Conservation (phyloP, 2,113 vertebrate species). For the Pterocles orientalis region DNA sequence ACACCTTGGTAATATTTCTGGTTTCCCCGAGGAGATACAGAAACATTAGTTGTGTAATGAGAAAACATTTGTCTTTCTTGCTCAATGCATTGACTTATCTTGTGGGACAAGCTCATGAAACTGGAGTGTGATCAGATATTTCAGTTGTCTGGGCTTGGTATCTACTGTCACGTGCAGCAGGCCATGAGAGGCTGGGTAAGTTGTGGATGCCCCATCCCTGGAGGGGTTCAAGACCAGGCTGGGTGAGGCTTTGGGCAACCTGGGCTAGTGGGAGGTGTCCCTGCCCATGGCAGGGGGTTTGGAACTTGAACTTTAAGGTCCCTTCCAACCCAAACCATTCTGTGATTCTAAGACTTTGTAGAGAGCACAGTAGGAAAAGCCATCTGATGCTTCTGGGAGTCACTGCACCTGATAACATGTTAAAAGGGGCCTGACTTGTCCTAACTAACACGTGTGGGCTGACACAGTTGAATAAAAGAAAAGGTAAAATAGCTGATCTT, state of each 20-base stretch:
- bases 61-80: neutral
- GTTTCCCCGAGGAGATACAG: neutral
- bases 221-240: too few relatives aligned
- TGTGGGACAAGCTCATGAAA: neutral
- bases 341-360: neutral
- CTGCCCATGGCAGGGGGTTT: too few relatives aligned
- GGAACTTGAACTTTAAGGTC: too few relatives aligned
- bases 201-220: too few relatives aligned
- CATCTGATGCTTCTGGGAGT: fast-evolving
- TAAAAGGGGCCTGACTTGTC: neutral
- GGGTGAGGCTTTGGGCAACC: too few relatives aligned
- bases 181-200: neutral
- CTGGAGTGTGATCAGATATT: neutral
- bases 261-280: too few relatives aligned
- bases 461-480: neutral
- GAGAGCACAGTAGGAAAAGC: neutral
- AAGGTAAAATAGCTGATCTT: neutral
- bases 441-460: neutral
- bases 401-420: neutral
- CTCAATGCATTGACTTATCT: neutral
- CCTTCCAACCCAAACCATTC: too few relatives aligned
- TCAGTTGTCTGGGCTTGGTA: neutral
- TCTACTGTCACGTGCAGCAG: neutral
- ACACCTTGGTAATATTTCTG: neutral
- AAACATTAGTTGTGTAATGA: neutral